These are phyloP conservation scores for Boloria euphrosyne DNA, from an alignment of 2,888 invertebrate species.

Conservation along the genomic window DNA sequence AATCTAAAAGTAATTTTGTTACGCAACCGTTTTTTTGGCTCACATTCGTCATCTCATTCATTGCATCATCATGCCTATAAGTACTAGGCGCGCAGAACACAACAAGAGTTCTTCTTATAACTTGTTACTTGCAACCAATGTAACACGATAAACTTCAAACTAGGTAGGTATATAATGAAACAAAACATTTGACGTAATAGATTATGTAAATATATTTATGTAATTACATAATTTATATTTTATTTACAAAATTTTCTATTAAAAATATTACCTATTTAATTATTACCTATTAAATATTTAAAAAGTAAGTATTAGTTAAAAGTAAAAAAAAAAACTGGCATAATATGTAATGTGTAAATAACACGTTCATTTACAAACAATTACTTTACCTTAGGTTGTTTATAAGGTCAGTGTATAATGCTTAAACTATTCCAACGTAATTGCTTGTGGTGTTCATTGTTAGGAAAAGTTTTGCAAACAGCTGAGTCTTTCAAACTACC, in stretches of 20 bases:
- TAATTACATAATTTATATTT: no score
- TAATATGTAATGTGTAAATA: no score
- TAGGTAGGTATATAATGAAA: background rate
- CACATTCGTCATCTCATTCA: constrained; percentile 18
- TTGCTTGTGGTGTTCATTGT: constrained; percentile 5
- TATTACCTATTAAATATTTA: no score
- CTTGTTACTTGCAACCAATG: background rate
- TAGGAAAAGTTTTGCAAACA: constrained; percentile 32
- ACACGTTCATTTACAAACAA: no score
- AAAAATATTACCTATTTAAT: no score
- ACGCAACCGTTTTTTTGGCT: background rate
- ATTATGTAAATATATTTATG: no score
- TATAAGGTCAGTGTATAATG: background rate
- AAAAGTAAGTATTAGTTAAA: no score
- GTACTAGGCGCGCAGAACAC: constrained; percentile 47
- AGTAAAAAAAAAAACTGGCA: no score
- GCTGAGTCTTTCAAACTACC: constrained; percentile 35
- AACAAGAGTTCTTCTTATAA: background rate
- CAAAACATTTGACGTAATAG: no score
- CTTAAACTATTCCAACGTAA: background rate
- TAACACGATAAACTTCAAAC: background rate
- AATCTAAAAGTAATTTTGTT: background rate
- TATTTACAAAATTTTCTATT: no score
- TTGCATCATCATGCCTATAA: constrained; percentile 36
- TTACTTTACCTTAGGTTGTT: no score